A percentile compares a stretch with the other conserved stretches of the same genome.
These are phyloP conservation scores for Lasioglossum pauxillum DNA, from an alignment of 2,888 invertebrate species.

Conservation along the genomic window DNA sequence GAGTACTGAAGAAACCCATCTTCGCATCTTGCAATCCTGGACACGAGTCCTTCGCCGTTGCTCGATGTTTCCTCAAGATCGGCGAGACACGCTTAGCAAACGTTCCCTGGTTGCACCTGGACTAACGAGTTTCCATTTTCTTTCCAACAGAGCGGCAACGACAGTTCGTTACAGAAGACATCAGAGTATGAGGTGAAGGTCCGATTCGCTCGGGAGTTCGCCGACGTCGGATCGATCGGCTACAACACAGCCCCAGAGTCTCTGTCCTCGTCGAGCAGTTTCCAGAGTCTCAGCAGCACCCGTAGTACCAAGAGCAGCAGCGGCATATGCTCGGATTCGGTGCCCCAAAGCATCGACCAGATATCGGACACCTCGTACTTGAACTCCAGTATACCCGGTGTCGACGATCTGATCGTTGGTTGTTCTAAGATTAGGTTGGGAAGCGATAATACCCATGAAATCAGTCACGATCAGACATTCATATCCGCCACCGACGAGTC, in stretches of 20 bases:
- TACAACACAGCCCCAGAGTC: slow-evolving; percentile 66
- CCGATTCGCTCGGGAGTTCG: slow-evolving; percentile 79
- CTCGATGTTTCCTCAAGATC: not conserved
- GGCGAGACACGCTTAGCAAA: not conserved
- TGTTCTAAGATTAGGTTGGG: slow-evolving; percentile 75
- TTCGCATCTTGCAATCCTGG: too few relatives aligned
- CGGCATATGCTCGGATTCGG: slow-evolving; percentile 66
- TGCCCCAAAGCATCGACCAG: slow-evolving; percentile 66
- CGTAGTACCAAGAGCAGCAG: slow-evolving; percentile 77
- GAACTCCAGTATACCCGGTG: slow-evolving; percentile 73
- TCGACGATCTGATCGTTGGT: slow-evolving; percentile 78
- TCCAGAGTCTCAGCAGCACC: slow-evolving; percentile 78
- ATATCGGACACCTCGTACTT: slow-evolving; percentile 70
- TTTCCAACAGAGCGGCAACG: slow-evolving; percentile 60
- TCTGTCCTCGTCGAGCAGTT: slow-evolving; percentile 80
- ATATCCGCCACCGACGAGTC: slow-evolving; percentile 74
- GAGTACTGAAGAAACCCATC: too few relatives aligned
- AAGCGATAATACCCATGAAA: slow-evolving; percentile 61
- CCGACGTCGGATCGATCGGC: slow-evolving; percentile 69
- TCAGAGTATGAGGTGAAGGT: slow-evolving; percentile 80
- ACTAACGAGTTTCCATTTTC: not conserved
- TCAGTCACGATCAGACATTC: slow-evolving; percentile 77
- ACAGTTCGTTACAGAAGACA: slow-evolving; percentile 54
- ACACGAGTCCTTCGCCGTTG: not conserved
- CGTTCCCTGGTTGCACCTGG: not conserved